Base-by-base conservation (phyloP, 2,797 vertebrate species). In the Chiropotes sagulatus region DNA sequence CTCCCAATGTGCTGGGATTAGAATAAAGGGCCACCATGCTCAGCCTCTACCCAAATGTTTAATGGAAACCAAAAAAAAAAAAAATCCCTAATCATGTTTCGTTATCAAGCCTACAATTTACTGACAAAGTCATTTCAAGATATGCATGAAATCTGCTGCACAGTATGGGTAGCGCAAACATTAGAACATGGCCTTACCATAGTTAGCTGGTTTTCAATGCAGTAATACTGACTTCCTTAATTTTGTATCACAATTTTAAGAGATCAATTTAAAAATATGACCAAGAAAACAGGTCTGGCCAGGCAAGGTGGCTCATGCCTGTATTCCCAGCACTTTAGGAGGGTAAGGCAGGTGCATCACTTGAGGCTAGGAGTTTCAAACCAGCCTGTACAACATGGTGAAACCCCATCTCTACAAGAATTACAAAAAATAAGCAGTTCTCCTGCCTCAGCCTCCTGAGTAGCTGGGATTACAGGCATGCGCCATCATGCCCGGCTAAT, bases 201-300 rank as follows among this genome's bases (percentile, higher is more conserved):
- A 41, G n/a, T 33, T 86, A 90, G 41, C 33, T 91, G 78, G 22
- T 93, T 91, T 85, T 91, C 75, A 94, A 7, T 89, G 28, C 91
- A 54, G 86, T 92, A 90, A 87, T 83, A 94, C 11, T 88, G 11
- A 89, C 33, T 87, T 94, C 57, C 81, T 86, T 81, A 80, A 67
- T 64, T 44, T 95, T 93, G 57, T 73, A 22, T 67, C 41, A 91
- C 48, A 93, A 93, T 81, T 95, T 85, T 95, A 88, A 67, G 14
- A 89, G 19, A 88, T 58, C 15, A 13, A 28, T 79, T 82, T 73
- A 72, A 50, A 94, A 50, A 39, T 70, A 39, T 78, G 36, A 88
- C 39, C 50, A 92, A 92, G n/a, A 95, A 95, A 93, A 86, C 7
- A 93, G 15, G 15, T 50, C 50, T 50, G 19, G 52, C 52, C 7